Evolutionary conservation across 2,113 vertebrate genomes (phyloP).

Genomic region (Terrapene triunguis): DNA sequence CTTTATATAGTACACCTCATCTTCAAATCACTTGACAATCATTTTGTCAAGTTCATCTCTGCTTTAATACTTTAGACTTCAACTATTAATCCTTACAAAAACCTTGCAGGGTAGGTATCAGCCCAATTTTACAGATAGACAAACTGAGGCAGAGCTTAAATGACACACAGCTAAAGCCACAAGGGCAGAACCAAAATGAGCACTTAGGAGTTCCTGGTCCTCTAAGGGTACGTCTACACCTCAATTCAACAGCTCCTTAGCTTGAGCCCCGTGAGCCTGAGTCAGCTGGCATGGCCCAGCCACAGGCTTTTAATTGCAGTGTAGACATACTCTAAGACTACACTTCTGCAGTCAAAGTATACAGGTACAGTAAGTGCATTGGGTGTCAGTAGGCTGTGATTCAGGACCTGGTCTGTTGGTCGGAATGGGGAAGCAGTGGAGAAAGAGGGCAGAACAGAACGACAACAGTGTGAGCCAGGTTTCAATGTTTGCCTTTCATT

Average conservation of each 20-base stretch:
- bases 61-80: background rate
- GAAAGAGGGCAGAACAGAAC: background rate
- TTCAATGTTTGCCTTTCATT: background rate
- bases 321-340: background rate
- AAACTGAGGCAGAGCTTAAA: background rate
- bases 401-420: background rate
- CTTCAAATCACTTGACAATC: background rate
- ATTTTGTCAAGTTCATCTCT: background rate
- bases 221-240: background rate
- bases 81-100: background rate
- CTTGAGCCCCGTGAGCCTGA: too few species aligned
- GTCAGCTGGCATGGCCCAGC: too few species aligned
- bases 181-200: background rate
- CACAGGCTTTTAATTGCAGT: too few species aligned
- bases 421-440: background rate
- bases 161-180: background rate
- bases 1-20: background rate
- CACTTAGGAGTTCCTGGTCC: background rate
- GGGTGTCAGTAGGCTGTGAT: background rate
- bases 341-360: background rate
- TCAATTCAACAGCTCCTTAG: background rate
- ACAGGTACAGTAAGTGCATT: background rate
- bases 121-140: background rate
- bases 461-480: background rate
- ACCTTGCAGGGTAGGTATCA: background rate